These are phyloP conservation scores for Lithobius niger DNA, from an alignment of 1,140 invertebrate species.

Conservation along the genomic window DNA sequence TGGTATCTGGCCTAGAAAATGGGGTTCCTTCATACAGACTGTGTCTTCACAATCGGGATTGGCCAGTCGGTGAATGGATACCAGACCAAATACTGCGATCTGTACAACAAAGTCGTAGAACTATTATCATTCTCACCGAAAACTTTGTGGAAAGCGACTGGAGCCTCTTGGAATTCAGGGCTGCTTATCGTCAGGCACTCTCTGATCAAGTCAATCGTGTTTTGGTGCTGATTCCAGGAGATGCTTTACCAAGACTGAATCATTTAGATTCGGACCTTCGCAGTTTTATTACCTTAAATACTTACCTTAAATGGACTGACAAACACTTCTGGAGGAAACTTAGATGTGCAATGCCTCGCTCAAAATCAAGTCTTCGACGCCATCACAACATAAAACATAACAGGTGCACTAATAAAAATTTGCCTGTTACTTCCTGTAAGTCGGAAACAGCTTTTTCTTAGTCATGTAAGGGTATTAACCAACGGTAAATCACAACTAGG, in stretches of 20 bases:
- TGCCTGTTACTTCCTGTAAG: too few relatives aligned
- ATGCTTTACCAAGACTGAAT: slow-evolving; percentile 45
- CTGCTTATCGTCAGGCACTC: slow-evolving; percentile 60
- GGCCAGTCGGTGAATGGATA: slow-evolving; percentile 54
- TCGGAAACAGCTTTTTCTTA: too few relatives aligned
- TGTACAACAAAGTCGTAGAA: slow-evolving; percentile 60
- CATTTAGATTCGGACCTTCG: slow-evolving; percentile 57
- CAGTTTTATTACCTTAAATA: slow-evolving; percentile 65
- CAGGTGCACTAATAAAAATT: too few relatives aligned
- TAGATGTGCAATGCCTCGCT: slow-evolving; percentile 53
- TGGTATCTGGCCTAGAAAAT: slow-evolving; percentile 47
- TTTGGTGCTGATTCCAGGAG: slow-evolving; percentile 62
- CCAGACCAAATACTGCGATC: slow-evolving; percentile 62
- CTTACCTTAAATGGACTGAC: slow-evolving; percentile 74
- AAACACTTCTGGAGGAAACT: slow-evolving; percentile 76
- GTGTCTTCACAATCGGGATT: slow-evolving; percentile 71
- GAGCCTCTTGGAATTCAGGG: slow-evolving; percentile 69
- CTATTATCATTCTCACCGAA: slow-evolving; percentile 65
- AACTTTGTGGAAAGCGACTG: slow-evolving; percentile 70
- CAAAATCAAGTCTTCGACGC: too few relatives aligned
- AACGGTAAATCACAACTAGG: too few relatives aligned
- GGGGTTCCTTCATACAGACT: slow-evolving; percentile 30
- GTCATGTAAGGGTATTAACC: too few relatives aligned
- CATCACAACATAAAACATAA: too few relatives aligned
- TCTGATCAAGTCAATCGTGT: slow-evolving; percentile 53